phyloP scores from a whole-genome alignment of 2,113 vertebrate species.

The Promerops cafer region DNA sequence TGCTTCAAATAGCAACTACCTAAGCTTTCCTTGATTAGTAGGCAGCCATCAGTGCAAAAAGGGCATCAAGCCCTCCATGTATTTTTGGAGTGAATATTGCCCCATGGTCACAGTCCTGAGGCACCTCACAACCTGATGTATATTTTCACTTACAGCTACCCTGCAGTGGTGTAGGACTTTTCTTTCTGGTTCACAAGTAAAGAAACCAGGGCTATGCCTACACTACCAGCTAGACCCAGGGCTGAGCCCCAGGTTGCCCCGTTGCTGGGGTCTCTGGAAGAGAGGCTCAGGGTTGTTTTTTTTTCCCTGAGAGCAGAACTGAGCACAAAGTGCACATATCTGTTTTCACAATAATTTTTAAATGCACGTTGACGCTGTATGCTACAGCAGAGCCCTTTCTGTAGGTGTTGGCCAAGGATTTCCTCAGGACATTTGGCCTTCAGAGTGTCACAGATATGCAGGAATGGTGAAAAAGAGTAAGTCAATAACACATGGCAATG shows the following conservation, averaged over 20 bases:
- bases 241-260: not conserved
- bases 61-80: not conserved
- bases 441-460: not conserved
- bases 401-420: not conserved
- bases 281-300: not conserved
- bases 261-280: not conserved
- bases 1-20: not conserved
- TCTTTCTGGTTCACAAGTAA: not conserved
- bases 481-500: not conserved
- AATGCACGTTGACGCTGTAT: not conserved
- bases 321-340: not conserved
- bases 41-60: not conserved
- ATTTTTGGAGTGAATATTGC: not conserved
- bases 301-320: not conserved
- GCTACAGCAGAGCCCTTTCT: not conserved
- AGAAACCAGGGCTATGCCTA: not conserved
- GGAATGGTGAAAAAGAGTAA: not conserved
- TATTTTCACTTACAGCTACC: not conserved
- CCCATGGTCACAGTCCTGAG: not conserved
- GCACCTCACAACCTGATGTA: not conserved
- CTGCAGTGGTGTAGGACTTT: not conserved
- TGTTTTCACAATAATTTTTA: not conserved
- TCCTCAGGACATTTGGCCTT: not conserved
- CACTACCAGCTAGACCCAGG: not conserved
- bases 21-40: not conserved